Evolutionary conservation across 2,888 invertebrate species (phyloP).

Genomic region (Volucella zonaria): DNA sequence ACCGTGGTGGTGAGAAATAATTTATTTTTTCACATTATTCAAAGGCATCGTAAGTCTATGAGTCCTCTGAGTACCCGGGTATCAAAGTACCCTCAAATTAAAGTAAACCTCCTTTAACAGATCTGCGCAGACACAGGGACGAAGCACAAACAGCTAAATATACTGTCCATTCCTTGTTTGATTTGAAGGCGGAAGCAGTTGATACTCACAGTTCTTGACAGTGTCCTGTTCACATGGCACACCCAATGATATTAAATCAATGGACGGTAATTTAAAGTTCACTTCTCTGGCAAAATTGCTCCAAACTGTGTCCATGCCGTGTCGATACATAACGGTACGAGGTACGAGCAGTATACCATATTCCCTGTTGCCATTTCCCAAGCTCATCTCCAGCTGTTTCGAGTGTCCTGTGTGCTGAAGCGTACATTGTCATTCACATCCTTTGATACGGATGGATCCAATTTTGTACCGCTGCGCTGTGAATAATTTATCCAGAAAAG

Average conservation of each 20-base stretch:
- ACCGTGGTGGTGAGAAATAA: background rate
- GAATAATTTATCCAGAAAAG: constrained; percentile 31
- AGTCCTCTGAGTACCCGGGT: background rate
- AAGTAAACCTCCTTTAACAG: too few relatives aligned
- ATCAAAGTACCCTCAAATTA: too few relatives aligned
- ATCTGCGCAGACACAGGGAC: background rate
- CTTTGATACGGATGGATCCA: background rate
- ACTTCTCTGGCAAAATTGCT: constrained; percentile 39
- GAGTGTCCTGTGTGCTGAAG: too few relatives aligned
- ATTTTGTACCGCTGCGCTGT: constrained; percentile 4
- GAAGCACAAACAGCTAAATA: background rate
- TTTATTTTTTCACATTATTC: background rate
- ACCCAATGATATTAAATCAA: constrained; percentile 55
- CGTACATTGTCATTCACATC: too few relatives aligned
- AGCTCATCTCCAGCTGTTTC: background rate
- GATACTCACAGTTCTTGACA: background rate
- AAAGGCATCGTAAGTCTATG: background rate
- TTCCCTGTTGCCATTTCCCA: background rate
- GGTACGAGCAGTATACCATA: background rate
- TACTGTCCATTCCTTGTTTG: too few relatives aligned
- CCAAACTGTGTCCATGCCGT: constrained; percentile 30
- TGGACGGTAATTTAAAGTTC: constrained; percentile 64
- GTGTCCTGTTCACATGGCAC: background rate
- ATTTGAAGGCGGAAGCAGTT: background rate
- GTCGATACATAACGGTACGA: background rate